Percentiles rank a stretch among this genome's conserved stretches.
Conservation (phyloP, 1,140 invertebrate genomes). For the Camponotus vicinus region DNA sequence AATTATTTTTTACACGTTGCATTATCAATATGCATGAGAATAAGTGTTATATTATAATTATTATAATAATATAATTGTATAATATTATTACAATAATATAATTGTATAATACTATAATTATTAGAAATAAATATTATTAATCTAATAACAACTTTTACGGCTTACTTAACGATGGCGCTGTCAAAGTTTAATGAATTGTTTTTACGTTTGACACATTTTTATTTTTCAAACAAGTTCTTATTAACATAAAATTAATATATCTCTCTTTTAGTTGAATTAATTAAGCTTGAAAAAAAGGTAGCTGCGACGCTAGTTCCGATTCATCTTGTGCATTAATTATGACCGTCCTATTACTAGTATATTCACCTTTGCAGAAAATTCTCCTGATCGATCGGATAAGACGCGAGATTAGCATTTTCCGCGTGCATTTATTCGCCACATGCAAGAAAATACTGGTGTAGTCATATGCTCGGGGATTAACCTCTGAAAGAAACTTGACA, state of each 20-base stretch:
- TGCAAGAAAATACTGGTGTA: not conserved
- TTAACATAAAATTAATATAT: too few species aligned
- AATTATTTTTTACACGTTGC: not conserved
- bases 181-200: not conserved
- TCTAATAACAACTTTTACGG: too few species aligned
- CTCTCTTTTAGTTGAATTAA: too few species aligned
- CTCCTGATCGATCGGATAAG: not conserved
- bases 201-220: not conserved
- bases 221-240: not conserved
- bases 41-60: too few species aligned
- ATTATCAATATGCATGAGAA: not conserved
- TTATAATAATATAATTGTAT: too few species aligned
- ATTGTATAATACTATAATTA: too few species aligned
- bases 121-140: too few species aligned
- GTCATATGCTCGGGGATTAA: slow-evolving; percentile 13
- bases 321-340: not conserved
- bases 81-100: too few species aligned
- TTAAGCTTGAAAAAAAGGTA: not conserved
- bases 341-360: not conserved
- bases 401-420: not conserved
- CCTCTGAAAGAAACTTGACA: slow-evolving; percentile 1
- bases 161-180: too few species aligned
- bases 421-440: not conserved
- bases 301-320: not conserved
- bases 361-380: not conserved